phyloP scores from a whole-genome alignment of 2,888 invertebrate species.

The Homarus gammarus region DNA sequence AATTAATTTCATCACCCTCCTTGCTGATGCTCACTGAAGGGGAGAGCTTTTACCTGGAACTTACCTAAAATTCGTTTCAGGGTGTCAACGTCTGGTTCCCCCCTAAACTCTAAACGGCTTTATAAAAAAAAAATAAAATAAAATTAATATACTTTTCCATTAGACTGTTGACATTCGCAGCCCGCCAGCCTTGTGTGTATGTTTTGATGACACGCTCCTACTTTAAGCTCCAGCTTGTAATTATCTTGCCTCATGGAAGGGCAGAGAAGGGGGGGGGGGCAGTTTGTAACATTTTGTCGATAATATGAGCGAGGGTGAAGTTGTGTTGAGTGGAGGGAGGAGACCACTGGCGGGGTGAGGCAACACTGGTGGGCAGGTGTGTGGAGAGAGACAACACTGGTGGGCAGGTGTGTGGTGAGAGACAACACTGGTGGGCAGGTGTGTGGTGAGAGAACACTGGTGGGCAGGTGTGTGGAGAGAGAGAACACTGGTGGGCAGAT shows the following conservation, averaged over 20 bases:
- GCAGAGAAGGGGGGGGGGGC: not conserved
- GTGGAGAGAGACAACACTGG: not conserved
- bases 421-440: no score
- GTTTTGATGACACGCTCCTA: not conserved
- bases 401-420: no score
- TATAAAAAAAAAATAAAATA: no score
- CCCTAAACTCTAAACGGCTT: no score
- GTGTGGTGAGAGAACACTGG: no score
- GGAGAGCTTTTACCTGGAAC: no score
- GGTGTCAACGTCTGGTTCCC: no score
- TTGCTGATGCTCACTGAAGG: no score
- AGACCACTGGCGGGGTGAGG: not conserved
- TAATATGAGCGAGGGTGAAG: not conserved
- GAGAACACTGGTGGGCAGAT: no score
- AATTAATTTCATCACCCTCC: no score
- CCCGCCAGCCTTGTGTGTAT: not conserved
- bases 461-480: no score
- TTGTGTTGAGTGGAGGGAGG: not conserved
- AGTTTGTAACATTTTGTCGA: conserved; percentile 9
- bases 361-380: not conserved
- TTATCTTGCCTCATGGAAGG: conserved; percentile 6
- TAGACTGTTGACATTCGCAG: not conserved
- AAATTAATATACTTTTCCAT: not conserved
- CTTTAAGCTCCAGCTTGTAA: not conserved
- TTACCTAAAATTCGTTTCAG: no score